phyloP scores from a whole-genome alignment of 2,888 invertebrate genomes.

The Meliscaeva auricollis region DNA sequence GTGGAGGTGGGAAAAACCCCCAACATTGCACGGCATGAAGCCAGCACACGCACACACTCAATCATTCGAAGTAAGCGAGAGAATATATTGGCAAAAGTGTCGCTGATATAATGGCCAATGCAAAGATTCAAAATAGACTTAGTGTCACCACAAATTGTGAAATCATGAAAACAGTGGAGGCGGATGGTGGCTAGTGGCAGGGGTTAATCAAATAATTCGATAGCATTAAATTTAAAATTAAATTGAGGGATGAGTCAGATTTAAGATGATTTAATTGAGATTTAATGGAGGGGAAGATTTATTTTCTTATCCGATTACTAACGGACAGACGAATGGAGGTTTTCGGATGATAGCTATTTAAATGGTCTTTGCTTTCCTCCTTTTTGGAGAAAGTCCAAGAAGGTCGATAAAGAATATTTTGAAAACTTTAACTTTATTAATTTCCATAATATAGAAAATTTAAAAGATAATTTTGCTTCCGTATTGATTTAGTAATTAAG shows the following conservation, averaged over 20 bases:
- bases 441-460: too few species aligned
- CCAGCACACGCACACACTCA: conserved; percentile 5
- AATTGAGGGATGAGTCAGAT: conserved; percentile 20
- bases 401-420: too few species aligned
- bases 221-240: conserved; percentile 51
- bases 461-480: too few species aligned
- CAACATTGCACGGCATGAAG: conserved; percentile 28
- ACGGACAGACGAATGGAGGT: too few species aligned
- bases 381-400: too few species aligned
- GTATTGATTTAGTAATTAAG: too few species aligned
- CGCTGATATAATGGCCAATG: conserved; percentile 63
- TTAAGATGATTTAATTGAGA: conserved; percentile 28
- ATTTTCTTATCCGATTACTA: not conserved
- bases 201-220: conserved; percentile 8
- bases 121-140: conserved; percentile 72
- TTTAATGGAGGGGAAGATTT: conserved; percentile 7
- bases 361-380: not conserved
- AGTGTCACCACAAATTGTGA: conserved; percentile 60
- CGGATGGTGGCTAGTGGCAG: not conserved
- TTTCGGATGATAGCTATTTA: not conserved
- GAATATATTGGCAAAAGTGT: not conserved
- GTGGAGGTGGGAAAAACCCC: conserved; percentile 71
- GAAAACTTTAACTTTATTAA: too few species aligned
- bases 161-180: not conserved
- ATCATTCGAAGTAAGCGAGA: not conserved